Base-by-base conservation (phyloP, 2,113 vertebrate genomes). In the Oncorhynchus keta region DNA sequence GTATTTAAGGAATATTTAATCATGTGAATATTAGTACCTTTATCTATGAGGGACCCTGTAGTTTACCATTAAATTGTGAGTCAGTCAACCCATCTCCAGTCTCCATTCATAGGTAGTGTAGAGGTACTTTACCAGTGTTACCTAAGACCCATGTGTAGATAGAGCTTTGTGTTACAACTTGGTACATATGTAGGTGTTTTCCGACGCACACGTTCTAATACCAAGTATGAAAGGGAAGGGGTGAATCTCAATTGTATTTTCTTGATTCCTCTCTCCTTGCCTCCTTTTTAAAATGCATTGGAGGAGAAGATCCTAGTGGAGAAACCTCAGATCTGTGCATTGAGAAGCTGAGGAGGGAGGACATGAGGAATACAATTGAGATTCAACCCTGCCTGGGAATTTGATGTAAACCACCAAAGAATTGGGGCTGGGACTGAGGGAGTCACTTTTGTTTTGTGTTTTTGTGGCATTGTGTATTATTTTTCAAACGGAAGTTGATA, bases 11-110 rank as follows among this genome's bases (percentile, higher is more conserved):
- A 22, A n/a, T 51, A 70, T 48, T 49, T 22, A 48, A 20, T 70
- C 45, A 24, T 84, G 76, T 82, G 73, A 79, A 67, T 81, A 62
- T 62, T 18, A 62, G n/a, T 22, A 45, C 55, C 79, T 79, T 68
- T 82, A 79, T 76, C 18, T 79, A 62, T 68, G 69, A 68, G 80
- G 73, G 85, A 81, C 75, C 73, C 79, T 55, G 30, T 73, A 78
- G 39, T 45, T 3, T 72, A 35, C 51, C 18, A 73, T 32, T 78
- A 51, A 66, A 76, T 78, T 80, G 79, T 80, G 62, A 88, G 55
- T 64, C 87, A 91, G 85, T 86, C 87, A 87, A 49, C 89, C 89
- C 86, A 81, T 89, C 87, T 67, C 39, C 39, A 45, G 82, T 89
- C 87, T 67, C 39, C 39, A 45, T 45, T 11, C 39, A 45, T 45